A percentile compares a stretch with the other conserved stretches of the same genome.
These are phyloP conservation scores for Scrobipalpa atriplicella DNA, from an alignment of 2,888 invertebrate genomes.

Conservation along the genomic window DNA sequence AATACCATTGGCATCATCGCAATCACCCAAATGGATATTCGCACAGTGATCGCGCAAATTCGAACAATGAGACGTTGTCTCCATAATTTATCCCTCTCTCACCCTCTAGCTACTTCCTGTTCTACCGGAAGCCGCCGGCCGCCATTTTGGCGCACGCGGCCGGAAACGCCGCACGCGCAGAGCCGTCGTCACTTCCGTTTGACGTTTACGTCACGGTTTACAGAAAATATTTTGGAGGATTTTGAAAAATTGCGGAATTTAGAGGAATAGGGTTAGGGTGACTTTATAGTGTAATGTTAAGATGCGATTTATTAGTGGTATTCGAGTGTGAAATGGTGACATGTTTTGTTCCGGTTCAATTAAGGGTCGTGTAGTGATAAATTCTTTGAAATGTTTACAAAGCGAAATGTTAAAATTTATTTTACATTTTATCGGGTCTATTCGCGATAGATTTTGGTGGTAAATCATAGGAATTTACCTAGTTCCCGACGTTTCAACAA, in stretches of 20 bases:
- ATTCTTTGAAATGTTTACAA: not conserved
- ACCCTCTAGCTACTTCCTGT: constrained; percentile 67
- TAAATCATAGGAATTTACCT: too few relatives aligned
- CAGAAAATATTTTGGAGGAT: constrained; percentile 67
- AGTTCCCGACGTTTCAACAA: too few relatives aligned
- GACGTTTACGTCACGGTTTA: constrained; percentile 47
- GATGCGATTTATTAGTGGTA: constrained; percentile 29
- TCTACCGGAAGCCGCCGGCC: constrained; percentile 69
- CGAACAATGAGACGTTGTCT: constrained; percentile 60
- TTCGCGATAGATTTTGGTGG: too few relatives aligned
- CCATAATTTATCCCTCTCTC: constrained; percentile 70
- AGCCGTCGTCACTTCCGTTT: constrained; percentile 63
- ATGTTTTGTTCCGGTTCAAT: not conserved
- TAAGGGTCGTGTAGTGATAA: not conserved
- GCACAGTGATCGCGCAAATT: constrained; percentile 61
- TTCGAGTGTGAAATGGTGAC: constrained; percentile 21
- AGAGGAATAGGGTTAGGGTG: not conserved
- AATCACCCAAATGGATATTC: constrained; percentile 17
- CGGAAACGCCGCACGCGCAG: constrained; percentile 79
- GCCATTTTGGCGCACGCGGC: constrained; percentile 82
- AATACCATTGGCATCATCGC: not conserved
- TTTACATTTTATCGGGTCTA: too few relatives aligned
- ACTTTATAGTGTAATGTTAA: not conserved
- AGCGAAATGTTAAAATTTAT: too few relatives aligned
- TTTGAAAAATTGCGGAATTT: constrained; percentile 43